Evolutionary conservation across 2,113 vertebrate species (phyloP).

Genomic region (Patagioenas fasciata): DNA sequence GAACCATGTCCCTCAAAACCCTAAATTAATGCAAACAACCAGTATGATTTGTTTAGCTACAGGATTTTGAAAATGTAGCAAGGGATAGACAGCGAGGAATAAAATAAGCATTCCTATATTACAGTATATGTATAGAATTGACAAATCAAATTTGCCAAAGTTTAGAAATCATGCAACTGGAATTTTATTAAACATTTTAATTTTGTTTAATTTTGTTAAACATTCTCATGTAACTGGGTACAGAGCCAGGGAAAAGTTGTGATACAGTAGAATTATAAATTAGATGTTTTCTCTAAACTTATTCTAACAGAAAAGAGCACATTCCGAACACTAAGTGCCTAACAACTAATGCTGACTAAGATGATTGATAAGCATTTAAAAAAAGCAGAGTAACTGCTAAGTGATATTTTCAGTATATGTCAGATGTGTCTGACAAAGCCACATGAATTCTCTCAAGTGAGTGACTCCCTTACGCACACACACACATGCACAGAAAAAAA

Average conservation of each 20-base stretch:
- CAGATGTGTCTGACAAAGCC: background rate
- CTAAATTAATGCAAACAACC: background rate
- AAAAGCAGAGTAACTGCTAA: background rate
- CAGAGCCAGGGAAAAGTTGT: background rate
- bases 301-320: background rate
- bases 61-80: background rate
- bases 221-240: background rate
- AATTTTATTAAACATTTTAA: background rate
- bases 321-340: slow-evolving; percentile 1
- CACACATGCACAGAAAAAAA: background rate
- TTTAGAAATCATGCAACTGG: background rate
- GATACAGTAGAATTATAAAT: background rate
- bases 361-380: background rate
- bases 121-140: background rate
- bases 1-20: background rate
- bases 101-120: background rate
- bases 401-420: background rate
- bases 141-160: background rate
- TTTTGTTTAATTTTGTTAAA: background rate
- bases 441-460: slow-evolving; percentile 7
- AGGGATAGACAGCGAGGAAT: background rate
- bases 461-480: background rate
- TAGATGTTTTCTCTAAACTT: slow-evolving; percentile 13
- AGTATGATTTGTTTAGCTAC: background rate
- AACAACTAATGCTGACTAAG: slow-evolving; percentile 26